Conservation (phyloP, 2,113 vertebrate species). For the Probosciger aterrimus region DNA sequence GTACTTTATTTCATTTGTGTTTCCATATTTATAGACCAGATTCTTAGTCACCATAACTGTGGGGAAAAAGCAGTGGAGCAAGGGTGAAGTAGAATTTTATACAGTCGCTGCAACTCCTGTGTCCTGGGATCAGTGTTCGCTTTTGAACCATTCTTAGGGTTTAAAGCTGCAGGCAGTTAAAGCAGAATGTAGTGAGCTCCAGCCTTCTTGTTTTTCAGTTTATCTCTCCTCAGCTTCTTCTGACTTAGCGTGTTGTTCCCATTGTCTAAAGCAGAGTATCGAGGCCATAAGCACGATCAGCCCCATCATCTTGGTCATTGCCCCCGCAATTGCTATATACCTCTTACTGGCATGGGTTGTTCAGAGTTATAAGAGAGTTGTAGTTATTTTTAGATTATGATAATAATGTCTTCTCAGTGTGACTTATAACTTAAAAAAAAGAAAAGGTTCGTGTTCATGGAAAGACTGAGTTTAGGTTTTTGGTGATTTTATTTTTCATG, state of each 20-base stretch:
- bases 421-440: background rate
- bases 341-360: background rate
- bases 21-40: background rate
- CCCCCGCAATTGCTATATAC: background rate
- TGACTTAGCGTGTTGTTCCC: rapidly evolving
- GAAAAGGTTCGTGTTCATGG: background rate
- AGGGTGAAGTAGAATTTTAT: background rate
- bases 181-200: background rate
- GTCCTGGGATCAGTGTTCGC: background rate
- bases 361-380: background rate
- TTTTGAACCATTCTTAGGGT: background rate
- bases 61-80: background rate
- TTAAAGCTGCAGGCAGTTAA: background rate
- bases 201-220: background rate
- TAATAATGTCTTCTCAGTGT: background rate
- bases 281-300: rapidly evolving
- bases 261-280: rapidly evolving
- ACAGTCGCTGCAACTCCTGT: rapidly evolving
- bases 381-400: background rate
- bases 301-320: background rate
- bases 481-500: background rate
- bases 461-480: background rate
- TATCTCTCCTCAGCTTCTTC: background rate
- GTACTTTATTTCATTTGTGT: background rate
- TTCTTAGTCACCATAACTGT: background rate